Percentiles rank a stretch among this genome's conserved stretches.
Evolutionary conservation across 2,113 vertebrate species (phyloP).

Genomic region (Alethe castanea): DNA sequence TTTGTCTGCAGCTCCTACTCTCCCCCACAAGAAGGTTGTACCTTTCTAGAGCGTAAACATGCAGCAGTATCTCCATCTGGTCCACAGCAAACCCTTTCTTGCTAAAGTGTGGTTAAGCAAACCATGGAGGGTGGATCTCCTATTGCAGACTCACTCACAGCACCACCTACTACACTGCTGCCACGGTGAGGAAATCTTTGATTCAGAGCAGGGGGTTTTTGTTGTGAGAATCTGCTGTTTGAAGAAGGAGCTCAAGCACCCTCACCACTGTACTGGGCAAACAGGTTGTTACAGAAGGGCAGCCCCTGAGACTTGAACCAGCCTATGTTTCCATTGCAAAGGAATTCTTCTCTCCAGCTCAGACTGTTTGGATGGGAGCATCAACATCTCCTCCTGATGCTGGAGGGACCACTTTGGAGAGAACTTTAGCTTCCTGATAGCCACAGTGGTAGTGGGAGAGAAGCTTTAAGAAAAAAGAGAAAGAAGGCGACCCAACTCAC

Average conservation of each 20-base stretch:
- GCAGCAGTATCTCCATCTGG: not conserved
- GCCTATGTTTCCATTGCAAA: not conserved
- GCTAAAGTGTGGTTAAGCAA: not conserved
- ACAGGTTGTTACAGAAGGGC: not conserved
- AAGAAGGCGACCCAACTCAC: not conserved
- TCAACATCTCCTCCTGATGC: not conserved
- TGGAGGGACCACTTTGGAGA: not conserved
- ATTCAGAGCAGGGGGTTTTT: not conserved
- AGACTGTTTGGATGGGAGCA: not conserved
- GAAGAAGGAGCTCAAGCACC: not conserved
- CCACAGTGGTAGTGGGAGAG: not conserved
- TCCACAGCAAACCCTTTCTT: not conserved
- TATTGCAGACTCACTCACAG: not conserved
- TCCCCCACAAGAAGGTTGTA: not conserved
- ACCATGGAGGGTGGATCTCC: not conserved
- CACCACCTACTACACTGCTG: not conserved
- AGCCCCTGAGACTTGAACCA: not conserved
- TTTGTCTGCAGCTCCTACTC: not conserved
- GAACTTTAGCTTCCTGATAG: not conserved
- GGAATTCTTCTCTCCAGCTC: not conserved
- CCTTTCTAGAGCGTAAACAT: not conserved
- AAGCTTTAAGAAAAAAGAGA: not conserved
- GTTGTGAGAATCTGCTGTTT: not conserved
- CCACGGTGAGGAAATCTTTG: not conserved
- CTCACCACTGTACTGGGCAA: not conserved